phyloP scores from a whole-genome alignment of 2,113 vertebrate species.

The Forbesichthys agassizii region DNA sequence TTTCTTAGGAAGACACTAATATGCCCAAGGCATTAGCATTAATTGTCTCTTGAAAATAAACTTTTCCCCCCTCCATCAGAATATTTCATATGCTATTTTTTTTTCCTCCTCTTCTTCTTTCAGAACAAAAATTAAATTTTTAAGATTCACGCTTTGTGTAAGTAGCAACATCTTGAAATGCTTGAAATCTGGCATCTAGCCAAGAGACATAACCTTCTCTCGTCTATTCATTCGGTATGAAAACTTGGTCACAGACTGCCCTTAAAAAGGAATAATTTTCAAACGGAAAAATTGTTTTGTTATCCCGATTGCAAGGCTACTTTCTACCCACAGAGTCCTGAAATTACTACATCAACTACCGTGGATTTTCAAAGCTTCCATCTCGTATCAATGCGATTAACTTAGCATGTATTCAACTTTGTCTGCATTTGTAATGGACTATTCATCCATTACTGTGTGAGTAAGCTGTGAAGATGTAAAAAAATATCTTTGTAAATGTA shows the following conservation, averaged over 20 bases:
- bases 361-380: slow-evolving; percentile 53
- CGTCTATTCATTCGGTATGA: slow-evolving; percentile 45
- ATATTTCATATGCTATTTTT: slow-evolving; percentile 44
- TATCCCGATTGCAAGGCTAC: slow-evolving; percentile 52
- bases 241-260: slow-evolving; percentile 57
- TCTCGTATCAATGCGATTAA: slow-evolving; percentile 55
- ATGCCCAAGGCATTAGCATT: slow-evolving; percentile 63
- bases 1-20: slow-evolving; percentile 66
- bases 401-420: slow-evolving; percentile 63
- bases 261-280: slow-evolving; percentile 62
- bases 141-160: slow-evolving; percentile 35
- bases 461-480: slow-evolving; percentile 32
- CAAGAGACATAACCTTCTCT: slow-evolving; percentile 58
- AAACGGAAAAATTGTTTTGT: slow-evolving; percentile 49
- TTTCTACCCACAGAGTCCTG: slow-evolving; percentile 52
- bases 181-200: slow-evolving; percentile 55
- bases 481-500: slow-evolving; percentile 31
- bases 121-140: slow-evolving; percentile 66
- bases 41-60: slow-evolving; percentile 61
- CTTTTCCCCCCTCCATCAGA: slow-evolving; percentile 1
- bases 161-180: slow-evolving; percentile 38
- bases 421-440: slow-evolving; percentile 48
- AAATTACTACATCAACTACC: slow-evolving; percentile 58
- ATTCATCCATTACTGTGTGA: slow-evolving; percentile 47
- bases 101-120: slow-evolving; percentile 54